Conservation (phyloP, 2,113 vertebrate species). For the Kobus ellipsiprymnus region DNA sequence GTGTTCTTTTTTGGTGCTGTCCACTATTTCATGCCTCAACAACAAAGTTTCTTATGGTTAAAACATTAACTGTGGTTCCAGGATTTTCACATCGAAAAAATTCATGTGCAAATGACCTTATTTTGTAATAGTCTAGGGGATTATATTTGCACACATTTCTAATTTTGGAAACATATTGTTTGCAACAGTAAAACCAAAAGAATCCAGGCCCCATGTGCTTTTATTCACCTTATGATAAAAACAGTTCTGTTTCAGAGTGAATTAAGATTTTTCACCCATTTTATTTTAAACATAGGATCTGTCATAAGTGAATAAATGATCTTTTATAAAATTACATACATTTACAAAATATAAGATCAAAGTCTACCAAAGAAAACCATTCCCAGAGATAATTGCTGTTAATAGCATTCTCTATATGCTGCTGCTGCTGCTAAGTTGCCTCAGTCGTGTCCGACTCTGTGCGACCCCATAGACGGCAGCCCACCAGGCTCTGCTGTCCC, state of each 20-base stretch:
- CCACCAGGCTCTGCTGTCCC: too few relatives aligned
- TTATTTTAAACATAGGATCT: neutral
- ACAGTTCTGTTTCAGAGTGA: neutral
- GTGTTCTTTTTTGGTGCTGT: neutral
- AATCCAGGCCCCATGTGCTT: neutral
- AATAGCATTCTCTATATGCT: neutral
- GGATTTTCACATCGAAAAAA: neutral
- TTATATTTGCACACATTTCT: neutral
- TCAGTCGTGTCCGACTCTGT: too few relatives aligned
- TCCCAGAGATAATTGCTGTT: neutral
- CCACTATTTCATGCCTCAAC: neutral
- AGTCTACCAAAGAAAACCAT: neutral
- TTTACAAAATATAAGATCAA: conserved; percentile 14
- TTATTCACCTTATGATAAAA: neutral
- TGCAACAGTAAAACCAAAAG: neutral
- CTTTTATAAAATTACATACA: neutral
- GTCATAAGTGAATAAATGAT: neutral
- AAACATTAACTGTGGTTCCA: neutral
- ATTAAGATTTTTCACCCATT: neutral
- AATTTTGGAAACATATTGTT: neutral
- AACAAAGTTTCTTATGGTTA: neutral
- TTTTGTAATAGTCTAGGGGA: neutral
- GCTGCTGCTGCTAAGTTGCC: too few relatives aligned
- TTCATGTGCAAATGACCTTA: neutral
- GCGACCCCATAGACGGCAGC: too few relatives aligned